Base-by-base conservation (phyloP, 2,797 vertebrate species). In the Cephalopachus bancanus region DNA sequence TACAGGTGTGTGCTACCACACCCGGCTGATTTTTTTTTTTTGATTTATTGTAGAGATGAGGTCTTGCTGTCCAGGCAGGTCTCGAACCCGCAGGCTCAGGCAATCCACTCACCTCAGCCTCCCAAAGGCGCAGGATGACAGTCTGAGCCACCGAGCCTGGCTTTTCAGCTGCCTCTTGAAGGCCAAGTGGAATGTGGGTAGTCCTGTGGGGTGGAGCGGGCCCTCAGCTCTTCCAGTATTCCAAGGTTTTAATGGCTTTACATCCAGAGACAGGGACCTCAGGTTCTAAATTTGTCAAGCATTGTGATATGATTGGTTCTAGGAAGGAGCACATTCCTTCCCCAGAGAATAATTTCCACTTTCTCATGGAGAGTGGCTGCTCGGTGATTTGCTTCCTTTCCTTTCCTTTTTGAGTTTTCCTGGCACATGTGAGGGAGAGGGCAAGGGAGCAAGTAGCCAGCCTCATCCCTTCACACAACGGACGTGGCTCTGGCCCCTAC, bases 401-500 rank as follows among this genome's bases (percentile, higher is more conserved):
- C 37, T 37, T 37, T 37, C 37, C 37, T 49, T 15, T 15, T 6
- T 0, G 5, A n/a, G 51, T 28, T 16, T 55, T 53, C 22, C 20
- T 79, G 51, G 44, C 22, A 20, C 3, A 0, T 10, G 2, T 1
- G 3, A 37, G 59, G 85, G 19, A 20, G 0, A 3, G 22, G 14
- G 67, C 22, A 9, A 49, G 33, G 33, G 1, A 7, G 33, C 2
- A 72, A 33, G 28, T 65, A 53, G 37, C 37, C 37, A 1, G 1
- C 28, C 10, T 15, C 9, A 1, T 26, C 10, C 33, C 0, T 4
- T 5, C 3, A 10, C 15, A 24, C 55, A 57, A 69, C 8, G 15
- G 0, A 33, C 3, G 2, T 1, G 1, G 6, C 3, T 33, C 5
- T 10, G 0, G 6, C 3, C 20, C 53, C 53, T 22, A 6, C 65